Base-by-base conservation (phyloP, 2,888 invertebrate species). In the Pammene fasciana region DNA sequence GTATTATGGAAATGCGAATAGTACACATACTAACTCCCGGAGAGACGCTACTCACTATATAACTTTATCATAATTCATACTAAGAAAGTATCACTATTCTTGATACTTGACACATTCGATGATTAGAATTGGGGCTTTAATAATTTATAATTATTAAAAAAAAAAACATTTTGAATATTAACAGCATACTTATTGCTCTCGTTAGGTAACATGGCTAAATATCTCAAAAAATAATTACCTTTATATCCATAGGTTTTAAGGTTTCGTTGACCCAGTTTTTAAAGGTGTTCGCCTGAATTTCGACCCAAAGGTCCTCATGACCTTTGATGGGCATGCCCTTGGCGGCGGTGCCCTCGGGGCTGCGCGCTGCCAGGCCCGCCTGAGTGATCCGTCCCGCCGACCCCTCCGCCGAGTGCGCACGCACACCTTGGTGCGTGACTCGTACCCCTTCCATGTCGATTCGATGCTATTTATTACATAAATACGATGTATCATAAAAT, bases 231-330 rank as follows among this genome's bases (percentile, higher is more conserved):
- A 18, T 41, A 18, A 41, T 87, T 85, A 94, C 94, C 94, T 94
- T 94, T 86, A 94, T 94, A 76, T 94, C 94, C 73, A 94, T 93
- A 59, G 96, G 96, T 73, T 95, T 94, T 74, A 97, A 88, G 79
- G 97, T 96, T 86, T 99, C 99, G 88, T 99, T 99, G 80, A 99
- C 97, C 99, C 99, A 99, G 89, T 99, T 99, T 78, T 97, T 95
- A 86, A 99, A 99, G 48, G 99, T 99, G 87, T 97, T 97, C 57
- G 98, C 97, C 87, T 98, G 98, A 75, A 98, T 98, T 86, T 98
- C 97, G 64, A 99, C 97, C 99, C 99, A 99, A 54, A 98, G 95
- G 82, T 98, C 98, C 89, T 98, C 97, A 82, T 97, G 96, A 75
- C 98, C 98, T 84, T 97, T 97, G 84, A 98, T 98, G 79, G 97